Evolutionary conservation across 2,888 invertebrate genomes (phyloP).

Genomic region (Thyatira batis): DNA sequence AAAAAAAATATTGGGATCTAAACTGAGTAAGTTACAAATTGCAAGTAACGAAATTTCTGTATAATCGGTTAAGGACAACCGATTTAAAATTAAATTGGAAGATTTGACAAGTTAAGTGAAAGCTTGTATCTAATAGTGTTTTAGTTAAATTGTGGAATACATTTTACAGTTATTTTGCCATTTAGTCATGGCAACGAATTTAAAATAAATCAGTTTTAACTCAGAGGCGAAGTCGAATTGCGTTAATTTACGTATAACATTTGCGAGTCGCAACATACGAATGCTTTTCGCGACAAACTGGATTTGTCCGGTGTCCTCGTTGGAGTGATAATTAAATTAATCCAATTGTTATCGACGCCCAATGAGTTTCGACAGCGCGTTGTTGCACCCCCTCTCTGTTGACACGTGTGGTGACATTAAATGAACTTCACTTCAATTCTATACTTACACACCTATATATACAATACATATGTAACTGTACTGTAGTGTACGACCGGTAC

Average conservation of each 20-base stretch:
- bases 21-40: no score
- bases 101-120: no score
- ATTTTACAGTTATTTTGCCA: no score
- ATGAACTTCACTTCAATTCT: conserved; percentile 7
- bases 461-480: conserved; percentile 2
- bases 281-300: conserved; percentile 3
- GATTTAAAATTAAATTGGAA: no score
- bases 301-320: conserved; percentile 3
- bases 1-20: no score
- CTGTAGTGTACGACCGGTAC: conserved; percentile 6
- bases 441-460: not conserved
- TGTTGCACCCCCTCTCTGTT: conserved; percentile 8
- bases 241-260: not conserved
- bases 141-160: no score
- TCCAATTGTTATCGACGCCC: conserved; percentile 36
- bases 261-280: not conserved
- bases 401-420: conserved; percentile 11
- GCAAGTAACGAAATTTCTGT: no score
- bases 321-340: conserved; percentile 44
- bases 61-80: no score
- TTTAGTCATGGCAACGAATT: no score
- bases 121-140: no score
- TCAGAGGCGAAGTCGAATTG: no score
- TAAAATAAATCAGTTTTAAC: no score
- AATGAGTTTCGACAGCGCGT: conserved; percentile 25